These are phyloP conservation scores for Galeopsomyia nigrocyanea DNA, from an alignment of 2,888 invertebrate genomes.

Conservation along the genomic window DNA sequence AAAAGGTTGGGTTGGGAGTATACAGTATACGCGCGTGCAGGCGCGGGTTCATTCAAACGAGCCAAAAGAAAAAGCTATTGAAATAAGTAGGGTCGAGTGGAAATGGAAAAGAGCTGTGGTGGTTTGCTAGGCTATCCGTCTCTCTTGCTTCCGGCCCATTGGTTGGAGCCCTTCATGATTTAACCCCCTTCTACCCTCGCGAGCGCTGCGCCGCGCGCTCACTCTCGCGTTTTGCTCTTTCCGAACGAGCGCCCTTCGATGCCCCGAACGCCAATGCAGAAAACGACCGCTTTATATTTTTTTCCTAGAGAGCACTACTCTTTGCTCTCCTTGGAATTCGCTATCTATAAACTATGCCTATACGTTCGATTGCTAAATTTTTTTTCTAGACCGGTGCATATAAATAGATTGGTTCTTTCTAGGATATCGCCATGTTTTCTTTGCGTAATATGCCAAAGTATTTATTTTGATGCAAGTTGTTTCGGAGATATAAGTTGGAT, in stretches of 20 bases:
- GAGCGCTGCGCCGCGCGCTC: constrained; percentile 27
- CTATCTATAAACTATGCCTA: too few relatives aligned
- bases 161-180: constrained; percentile 62
- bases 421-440: too few relatives aligned
- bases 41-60: constrained; percentile 63
- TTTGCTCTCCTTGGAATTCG: too few relatives aligned
- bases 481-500: too few relatives aligned
- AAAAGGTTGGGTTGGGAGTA: constrained; percentile 24
- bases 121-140: constrained; percentile 42
- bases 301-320: constrained; percentile 47
- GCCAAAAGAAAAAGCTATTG: constrained; percentile 63
- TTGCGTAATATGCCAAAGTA: too few relatives aligned
- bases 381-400: too few relatives aligned
- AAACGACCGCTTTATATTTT: constrained; percentile 57
- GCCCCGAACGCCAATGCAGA: constrained; percentile 50
- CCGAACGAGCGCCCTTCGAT: constrained; percentile 52
- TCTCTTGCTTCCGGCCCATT: constrained; percentile 63
- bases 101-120: constrained; percentile 50
- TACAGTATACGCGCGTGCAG: constrained; percentile 19
- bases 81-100: constrained; percentile 67
- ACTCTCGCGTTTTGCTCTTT: constrained; percentile 48
- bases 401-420: too few relatives aligned
- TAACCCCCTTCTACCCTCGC: constrained; percentile 52
- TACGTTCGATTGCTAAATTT: too few relatives aligned
- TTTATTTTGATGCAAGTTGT: too few relatives aligned